Base-by-base conservation (phyloP, 2,888 invertebrate genomes). In the Ernsta delagoae region DNA sequence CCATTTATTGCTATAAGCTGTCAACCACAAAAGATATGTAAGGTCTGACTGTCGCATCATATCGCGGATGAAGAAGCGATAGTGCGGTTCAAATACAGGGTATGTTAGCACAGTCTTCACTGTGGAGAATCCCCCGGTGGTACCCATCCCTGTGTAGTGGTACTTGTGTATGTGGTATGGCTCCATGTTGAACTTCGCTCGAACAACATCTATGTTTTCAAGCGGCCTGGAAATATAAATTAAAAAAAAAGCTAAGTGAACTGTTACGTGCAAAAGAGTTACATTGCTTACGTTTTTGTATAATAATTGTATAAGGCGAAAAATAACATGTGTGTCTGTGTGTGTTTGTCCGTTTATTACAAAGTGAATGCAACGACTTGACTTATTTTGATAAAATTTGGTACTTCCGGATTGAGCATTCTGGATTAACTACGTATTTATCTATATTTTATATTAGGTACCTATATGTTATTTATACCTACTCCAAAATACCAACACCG, bases 51-150 rank as follows among this genome's bases (percentile, higher is more conserved):
- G 77, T 6, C 96, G 86, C 90, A 95, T 94, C 69, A 96, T 83
- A 76, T 97, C 97, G 70, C 95, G 87, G 12, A 95, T 82, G 71
- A 96, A 95, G 78, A 91, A 95, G 56, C 91, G 86, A 48, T 89
- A 89, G 75, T 95, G 94, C 4, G 81, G 84, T 73, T 94, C 94
- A 74, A 96, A 96, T 1, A 94, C 93, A 0, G 96, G 95, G 71
- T 94, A 95, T 11, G 94, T 76, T 1, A 94, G 73, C 0, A 79
- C 80, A 0, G 83, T 76, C 68, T 88, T 87, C 3, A 92, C 59
- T 0, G 79, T 78, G 0, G 79, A 76, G 61, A 87, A 85, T 0
- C 88, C 89, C 1, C 80, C 77, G 1, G 77, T 71, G 0, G 71
- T 7, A 0, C 83, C 86, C 0, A 82, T 73, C 0, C 79, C 83